Evolutionary conservation across 2,113 vertebrate species (phyloP), one percentile per base, ranked within the genome.

Genomic region (Falcunculus frontatus): DNA sequence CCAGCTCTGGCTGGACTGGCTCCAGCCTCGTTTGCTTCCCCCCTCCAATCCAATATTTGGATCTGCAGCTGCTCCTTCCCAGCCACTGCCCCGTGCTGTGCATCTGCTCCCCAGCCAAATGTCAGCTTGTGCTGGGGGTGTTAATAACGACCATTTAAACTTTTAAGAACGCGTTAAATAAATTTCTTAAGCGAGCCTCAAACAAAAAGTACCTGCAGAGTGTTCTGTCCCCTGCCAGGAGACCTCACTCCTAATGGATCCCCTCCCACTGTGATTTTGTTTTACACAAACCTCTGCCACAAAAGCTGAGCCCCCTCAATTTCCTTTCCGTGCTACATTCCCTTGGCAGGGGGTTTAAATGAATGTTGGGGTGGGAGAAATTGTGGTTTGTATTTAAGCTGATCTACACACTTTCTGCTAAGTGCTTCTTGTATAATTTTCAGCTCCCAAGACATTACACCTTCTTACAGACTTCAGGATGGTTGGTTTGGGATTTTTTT

Each of bases 91-190:
- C 78, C 91, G 44, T 73, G 94, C 97, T 95, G 97, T 37, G 90
- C 73, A 42, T 94, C 92, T 83, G 75, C 96, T 96, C 68, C 19
- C 59, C 84, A 84, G 84, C 88, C 94, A 96, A 97, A 96, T 91
- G 91, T 95, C 93, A 95, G 62, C 86, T 90, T 65, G 63, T 41
- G 41, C 94, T 23, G 86, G 83, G 96, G 94, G 82, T 95, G 93
- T 97, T 97, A 92, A 96, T 97, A 96, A 95, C 15, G 10, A 95
- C 76, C 92, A 91, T 90, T 95, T 88, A 94, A 95, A 97, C 89
- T 90, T 96, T 72, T 74, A 94, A 96, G 93, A 80, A 85, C 46
- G 47, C 2, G 67, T 91, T 96, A 95, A 96, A 95, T 95, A 94
- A 94, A 96, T 94, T 94, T 93, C 87, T 84, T 95, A 82, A 94